Percentiles rank a stretch among this genome's conserved stretches.
Conservation (phyloP, 1,140 invertebrate genomes). For the Pogonus chalceus region DNA sequence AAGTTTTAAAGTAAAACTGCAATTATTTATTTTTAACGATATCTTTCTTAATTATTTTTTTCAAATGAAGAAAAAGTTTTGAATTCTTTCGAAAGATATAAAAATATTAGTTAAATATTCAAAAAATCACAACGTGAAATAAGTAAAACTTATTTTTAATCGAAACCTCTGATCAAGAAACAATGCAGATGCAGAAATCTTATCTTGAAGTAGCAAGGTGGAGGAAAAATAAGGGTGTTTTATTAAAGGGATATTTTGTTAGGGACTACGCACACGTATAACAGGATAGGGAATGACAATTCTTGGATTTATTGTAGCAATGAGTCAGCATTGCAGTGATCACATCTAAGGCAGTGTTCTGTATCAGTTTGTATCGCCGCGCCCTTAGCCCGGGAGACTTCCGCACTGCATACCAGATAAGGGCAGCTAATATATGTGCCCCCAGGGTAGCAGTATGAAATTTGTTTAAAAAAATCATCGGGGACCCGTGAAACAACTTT, state of each 20-base stretch:
- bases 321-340: neutral
- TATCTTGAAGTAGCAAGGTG: too few species aligned
- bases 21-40: too few species aligned
- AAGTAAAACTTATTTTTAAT: too few species aligned
- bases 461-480: conserved; percentile 5
- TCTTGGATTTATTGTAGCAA: conserved; percentile 3
- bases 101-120: neutral
- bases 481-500: neutral
- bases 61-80: neutral
- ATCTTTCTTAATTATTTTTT: too few species aligned
- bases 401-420: conserved; percentile 1
- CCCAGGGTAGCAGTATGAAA: neutral
- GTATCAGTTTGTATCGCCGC: neutral
- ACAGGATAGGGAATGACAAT: neutral
- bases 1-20: too few species aligned
- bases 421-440: conserved; percentile 5
- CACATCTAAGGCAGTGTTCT: neutral
- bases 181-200: too few species aligned
- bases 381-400: neutral
- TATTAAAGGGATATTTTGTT: conserved; percentile 1
- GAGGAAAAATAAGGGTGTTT: neutral
- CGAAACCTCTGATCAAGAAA: too few species aligned
- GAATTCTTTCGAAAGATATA: neutral
- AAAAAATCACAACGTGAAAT: neutral
- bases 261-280: neutral